A percentile compares a stretch with the other conserved stretches of the same genome.
These are phyloP conservation scores for Pheosia tremula DNA, from an alignment of 2,888 invertebrate genomes.

Conservation along the genomic window DNA sequence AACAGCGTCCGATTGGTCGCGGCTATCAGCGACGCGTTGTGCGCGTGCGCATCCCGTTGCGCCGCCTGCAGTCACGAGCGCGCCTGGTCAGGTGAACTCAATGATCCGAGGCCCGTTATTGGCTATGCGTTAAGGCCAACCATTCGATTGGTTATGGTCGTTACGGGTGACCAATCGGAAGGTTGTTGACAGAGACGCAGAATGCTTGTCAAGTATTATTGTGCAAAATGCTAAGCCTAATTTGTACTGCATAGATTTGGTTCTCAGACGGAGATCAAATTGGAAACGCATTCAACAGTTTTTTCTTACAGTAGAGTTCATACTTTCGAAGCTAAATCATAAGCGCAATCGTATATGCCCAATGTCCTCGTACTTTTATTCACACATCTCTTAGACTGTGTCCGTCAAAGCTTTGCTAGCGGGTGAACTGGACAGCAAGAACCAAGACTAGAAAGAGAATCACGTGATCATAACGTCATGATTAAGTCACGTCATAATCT, in stretches of 20 bases:
- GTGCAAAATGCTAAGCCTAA: neutral
- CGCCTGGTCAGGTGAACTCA: slow-evolving; percentile 6
- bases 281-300: no score
- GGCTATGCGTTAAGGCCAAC: slow-evolving; percentile 1
- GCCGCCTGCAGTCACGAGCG: slow-evolving; percentile 4
- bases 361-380: no score
- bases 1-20: slow-evolving; percentile 4
- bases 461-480: no score
- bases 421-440: no score
- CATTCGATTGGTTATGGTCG: slow-evolving; percentile 4
- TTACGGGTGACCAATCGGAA: slow-evolving; percentile 5
- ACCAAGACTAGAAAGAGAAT: no score
- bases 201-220: slow-evolving; percentile 1
- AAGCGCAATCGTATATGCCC: no score
- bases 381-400: no score
- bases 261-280: neutral
- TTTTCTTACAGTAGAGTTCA: no score
- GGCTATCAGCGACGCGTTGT: slow-evolving; percentile 5
- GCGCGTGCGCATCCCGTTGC: slow-evolving; percentile 6
- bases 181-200: slow-evolving; percentile 3
- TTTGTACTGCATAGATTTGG: neutral
- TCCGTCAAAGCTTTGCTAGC: no score
- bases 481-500: no score
- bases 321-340: no score
- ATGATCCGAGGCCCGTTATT: slow-evolving; percentile 5